These are phyloP conservation scores for Psylliodes chrysocephalus DNA, from an alignment of 2,888 invertebrate species.

Conservation along the genomic window DNA sequence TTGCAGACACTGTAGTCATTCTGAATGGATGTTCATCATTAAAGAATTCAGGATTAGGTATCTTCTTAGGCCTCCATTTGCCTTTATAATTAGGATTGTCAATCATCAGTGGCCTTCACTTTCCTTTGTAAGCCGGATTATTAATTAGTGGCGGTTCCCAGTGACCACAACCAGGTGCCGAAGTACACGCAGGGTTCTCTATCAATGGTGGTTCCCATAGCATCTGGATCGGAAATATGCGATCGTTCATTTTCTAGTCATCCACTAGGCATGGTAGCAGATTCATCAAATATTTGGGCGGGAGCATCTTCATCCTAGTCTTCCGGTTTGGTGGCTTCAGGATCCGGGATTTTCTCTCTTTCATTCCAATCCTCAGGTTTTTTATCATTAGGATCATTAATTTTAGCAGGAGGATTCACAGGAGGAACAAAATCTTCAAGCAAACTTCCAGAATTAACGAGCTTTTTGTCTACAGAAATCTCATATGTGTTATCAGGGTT, in stretches of 20 bases:
- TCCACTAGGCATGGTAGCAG: constrained; percentile 85
- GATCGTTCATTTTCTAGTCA: constrained; percentile 94
- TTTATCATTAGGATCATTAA: constrained; percentile 88
- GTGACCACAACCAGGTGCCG: constrained; percentile 83
- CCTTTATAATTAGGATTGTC: constrained; percentile 95
- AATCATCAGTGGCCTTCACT: constrained; percentile 90
- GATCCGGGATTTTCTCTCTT: constrained; percentile 65
- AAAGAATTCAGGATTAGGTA: constrained; percentile 93
- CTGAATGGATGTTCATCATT: constrained; percentile 90
- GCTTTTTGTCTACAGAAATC: constrained; percentile 83
- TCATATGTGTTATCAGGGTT: constrained; percentile 83
- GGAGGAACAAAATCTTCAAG: constrained; percentile 91
- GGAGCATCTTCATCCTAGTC: constrained; percentile 98
- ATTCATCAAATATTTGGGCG: constrained; percentile 86
- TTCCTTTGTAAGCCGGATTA: constrained; percentile 93
- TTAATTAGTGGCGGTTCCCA: constrained; percentile 88
- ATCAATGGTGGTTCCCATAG: constrained; percentile 96
- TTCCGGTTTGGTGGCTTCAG: constrained; percentile 83
- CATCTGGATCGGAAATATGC: constrained; percentile 86
- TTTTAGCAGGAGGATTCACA: constrained; percentile 94
- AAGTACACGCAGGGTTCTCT: constrained; percentile 86
- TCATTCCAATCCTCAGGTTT: constrained; percentile 98
- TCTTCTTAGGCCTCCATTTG: constrained; percentile 89
- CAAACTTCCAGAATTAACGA: constrained; percentile 86
- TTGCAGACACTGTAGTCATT: constrained; percentile 87